phyloP scores from a whole-genome alignment of 2,797 vertebrate species.

The Pelochelys cantorii region DNA sequence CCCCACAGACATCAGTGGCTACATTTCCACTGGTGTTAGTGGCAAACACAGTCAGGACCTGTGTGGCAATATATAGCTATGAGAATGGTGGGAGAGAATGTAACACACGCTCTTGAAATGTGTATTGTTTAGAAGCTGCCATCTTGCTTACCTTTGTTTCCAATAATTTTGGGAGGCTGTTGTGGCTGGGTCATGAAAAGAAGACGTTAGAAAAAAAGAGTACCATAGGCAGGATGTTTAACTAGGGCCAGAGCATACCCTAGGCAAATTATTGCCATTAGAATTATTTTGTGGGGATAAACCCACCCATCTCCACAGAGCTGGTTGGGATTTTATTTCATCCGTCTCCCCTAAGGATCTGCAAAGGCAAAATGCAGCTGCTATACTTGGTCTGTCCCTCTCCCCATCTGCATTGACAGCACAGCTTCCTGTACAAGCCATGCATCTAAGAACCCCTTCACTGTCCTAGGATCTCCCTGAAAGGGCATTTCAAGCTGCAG shows the following conservation, averaged over 20 bases:
- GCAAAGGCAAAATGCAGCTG: neutral
- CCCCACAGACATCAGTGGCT: neutral
- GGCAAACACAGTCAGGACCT: rapidly evolving
- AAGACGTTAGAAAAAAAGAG: neutral
- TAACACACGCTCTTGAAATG: rapidly evolving
- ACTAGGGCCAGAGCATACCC: neutral
- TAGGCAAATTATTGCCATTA: neutral
- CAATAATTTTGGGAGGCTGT: too few relatives aligned
- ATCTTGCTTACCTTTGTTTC: neutral
- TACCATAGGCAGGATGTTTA: neutral
- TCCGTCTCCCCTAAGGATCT: neutral
- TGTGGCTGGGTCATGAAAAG: neutral
- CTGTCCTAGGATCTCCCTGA: neutral
- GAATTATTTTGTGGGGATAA: neutral
- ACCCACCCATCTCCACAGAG: neutral
- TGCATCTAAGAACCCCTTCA: neutral
- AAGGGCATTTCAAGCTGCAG: neutral
- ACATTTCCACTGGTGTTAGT: neutral
- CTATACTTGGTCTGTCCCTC: neutral
- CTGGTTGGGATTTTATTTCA: neutral
- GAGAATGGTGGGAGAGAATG: neutral
- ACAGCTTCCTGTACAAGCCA: rapidly evolving
- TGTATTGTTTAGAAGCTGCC: rapidly evolving
- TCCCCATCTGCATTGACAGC: neutral
- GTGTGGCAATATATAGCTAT: neutral